Conservation (phyloP, 1,140 invertebrate genomes). For the Andrena cerasifolii region DNA sequence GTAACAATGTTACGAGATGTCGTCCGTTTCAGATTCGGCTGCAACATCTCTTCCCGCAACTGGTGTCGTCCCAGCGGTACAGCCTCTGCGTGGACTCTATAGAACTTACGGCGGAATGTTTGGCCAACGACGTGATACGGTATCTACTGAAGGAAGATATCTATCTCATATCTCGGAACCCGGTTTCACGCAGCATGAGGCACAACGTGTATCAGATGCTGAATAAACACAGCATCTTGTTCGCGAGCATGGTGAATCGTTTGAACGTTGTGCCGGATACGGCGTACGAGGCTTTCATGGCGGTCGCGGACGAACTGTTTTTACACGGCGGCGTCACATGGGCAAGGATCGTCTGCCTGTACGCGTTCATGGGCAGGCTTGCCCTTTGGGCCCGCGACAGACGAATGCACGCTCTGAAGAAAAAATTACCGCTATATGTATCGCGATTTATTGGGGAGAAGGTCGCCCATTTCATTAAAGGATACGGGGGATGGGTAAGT, state of each 20-base stretch:
- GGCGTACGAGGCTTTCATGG: slow-evolving; percentile 83
- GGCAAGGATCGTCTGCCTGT: slow-evolving; percentile 85
- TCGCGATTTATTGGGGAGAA: slow-evolving; percentile 79
- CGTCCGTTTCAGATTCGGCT: slow-evolving; percentile 74
- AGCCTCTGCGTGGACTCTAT: slow-evolving; percentile 75
- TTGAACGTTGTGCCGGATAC: slow-evolving; percentile 83
- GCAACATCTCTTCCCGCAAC: slow-evolving; percentile 78
- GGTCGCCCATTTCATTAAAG: slow-evolving; percentile 79
- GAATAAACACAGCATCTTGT: slow-evolving; percentile 84
- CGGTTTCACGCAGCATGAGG: slow-evolving; percentile 79
- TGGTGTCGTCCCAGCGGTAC: slow-evolving; percentile 67
- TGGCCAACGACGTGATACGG: slow-evolving; percentile 79
- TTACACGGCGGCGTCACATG: slow-evolving; percentile 83
- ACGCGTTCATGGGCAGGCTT: slow-evolving; percentile 84
- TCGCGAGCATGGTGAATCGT: slow-evolving; percentile 85
- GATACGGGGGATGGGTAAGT: slow-evolving; percentile 81
- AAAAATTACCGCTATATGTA: slow-evolving; percentile 79
- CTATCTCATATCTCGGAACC: slow-evolving; percentile 78
- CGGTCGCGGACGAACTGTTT: slow-evolving; percentile 85
- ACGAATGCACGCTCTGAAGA: slow-evolving; percentile 78
- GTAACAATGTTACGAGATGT: background rate
- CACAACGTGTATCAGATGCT: slow-evolving; percentile 82
- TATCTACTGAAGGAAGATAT: slow-evolving; percentile 80
- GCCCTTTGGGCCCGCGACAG: slow-evolving; percentile 82
- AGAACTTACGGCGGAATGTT: slow-evolving; percentile 76